phyloP scores from a whole-genome alignment of 1,140 invertebrate species.

The Zaprionus gabonicus region DNA sequence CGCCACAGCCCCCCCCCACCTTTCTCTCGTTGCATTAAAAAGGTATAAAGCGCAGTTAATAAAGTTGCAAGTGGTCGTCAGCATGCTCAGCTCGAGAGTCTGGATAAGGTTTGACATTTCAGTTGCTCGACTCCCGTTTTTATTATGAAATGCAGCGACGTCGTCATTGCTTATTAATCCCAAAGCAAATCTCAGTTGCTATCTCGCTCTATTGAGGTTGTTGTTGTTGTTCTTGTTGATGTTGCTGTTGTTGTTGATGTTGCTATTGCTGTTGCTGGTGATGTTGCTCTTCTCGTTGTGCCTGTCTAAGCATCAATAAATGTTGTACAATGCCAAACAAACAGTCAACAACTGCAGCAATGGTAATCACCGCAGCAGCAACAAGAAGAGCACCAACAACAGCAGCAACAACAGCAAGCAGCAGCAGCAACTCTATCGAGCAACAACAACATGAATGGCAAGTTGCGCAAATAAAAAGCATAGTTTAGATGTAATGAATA shows the following conservation, averaged over 20 bases:
- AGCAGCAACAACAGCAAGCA: constrained; percentile 5
- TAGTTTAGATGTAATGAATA: constrained; percentile 80
- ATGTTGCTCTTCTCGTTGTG: constrained; percentile 41
- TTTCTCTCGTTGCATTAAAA: constrained; percentile 44
- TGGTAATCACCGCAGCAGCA: constrained; percentile 36
- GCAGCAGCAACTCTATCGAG: constrained; percentile 13
- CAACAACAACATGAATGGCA: constrained; percentile 16
- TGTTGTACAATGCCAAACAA: constrained; percentile 63
- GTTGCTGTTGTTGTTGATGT: not conserved
- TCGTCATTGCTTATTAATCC: constrained; percentile 71
- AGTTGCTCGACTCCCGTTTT: constrained; percentile 31
- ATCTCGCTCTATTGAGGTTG: not conserved
- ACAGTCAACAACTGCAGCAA: constrained; percentile 39
- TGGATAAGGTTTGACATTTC: constrained; percentile 41
- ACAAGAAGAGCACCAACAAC: constrained; percentile 15
- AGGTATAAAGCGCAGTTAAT: constrained; percentile 74
- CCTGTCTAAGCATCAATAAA: constrained; percentile 78
- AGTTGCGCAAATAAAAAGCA: constrained; percentile 67
- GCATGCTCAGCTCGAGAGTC: constrained; percentile 33
- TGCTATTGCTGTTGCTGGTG: not conserved
- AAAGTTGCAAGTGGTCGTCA: constrained; percentile 70
- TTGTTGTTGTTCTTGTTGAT: not conserved
- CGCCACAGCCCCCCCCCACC: not conserved
- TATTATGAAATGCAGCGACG: constrained; percentile 44
- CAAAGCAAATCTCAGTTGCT: constrained; percentile 51